phyloP scores from a whole-genome alignment of 1,140 invertebrate genomes.

The Sesamia nonagrioides region DNA sequence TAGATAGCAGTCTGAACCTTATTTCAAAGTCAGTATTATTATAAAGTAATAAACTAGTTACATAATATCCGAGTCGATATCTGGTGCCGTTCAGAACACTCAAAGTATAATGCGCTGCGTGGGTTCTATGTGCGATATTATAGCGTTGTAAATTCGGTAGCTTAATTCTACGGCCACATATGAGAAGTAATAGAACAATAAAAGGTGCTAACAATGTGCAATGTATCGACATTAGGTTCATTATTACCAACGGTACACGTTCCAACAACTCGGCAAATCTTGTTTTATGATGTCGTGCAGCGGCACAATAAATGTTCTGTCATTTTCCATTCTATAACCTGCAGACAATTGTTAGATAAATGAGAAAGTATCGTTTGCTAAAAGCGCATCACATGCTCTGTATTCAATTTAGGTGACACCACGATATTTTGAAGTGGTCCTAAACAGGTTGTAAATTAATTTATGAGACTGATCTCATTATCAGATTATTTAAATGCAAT shows the following conservation, averaged over 20 bases:
- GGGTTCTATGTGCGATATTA: not conserved
- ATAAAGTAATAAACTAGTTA: slow-evolving; percentile 11
- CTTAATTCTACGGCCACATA: not conserved
- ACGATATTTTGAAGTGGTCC: too few relatives aligned
- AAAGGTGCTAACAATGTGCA: slow-evolving; percentile 28
- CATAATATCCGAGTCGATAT: not conserved
- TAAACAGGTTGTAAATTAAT: too few relatives aligned
- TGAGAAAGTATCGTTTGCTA: not conserved
- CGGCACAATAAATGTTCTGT: slow-evolving; percentile 37
- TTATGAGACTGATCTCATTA: too few relatives aligned
- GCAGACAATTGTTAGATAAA: not conserved
- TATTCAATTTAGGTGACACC: too few relatives aligned
- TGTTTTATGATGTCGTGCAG: slow-evolving; percentile 28
- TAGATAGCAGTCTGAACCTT: slow-evolving; percentile 21
- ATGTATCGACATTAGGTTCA: slow-evolving; percentile 36
- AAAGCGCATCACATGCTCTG: too few relatives aligned
- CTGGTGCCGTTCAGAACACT: not conserved
- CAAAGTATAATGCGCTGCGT: not conserved
- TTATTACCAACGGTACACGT: slow-evolving; percentile 24
- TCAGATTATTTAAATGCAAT: too few relatives aligned
- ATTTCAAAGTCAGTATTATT: slow-evolving; percentile 15
- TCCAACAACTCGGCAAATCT: slow-evolving; percentile 40
- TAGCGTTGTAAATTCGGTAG: not conserved
- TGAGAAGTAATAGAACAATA: slow-evolving; percentile 32
- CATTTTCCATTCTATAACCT: slow-evolving; percentile 3